Evolutionary conservation across 1,140 invertebrate genomes (phyloP), one percentile per base, ranked within the genome.

Genomic region (Hyphantria cunea): DNA sequence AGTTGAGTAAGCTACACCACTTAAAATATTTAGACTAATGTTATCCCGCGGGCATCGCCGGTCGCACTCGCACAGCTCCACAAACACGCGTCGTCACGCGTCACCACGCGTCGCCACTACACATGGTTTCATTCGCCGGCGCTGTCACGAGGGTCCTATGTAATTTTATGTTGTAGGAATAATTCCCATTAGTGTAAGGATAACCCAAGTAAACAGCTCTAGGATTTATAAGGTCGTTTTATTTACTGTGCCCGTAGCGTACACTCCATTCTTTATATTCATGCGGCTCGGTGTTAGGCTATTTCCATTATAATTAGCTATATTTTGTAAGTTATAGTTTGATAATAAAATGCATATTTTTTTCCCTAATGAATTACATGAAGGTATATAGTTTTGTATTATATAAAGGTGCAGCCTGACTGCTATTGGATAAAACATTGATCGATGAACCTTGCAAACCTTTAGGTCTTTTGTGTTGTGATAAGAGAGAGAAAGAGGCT

Each of bases 91-190:
- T 5, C 17, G 5, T 5, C 17, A 25, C 17, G 5, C 17, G n/a
- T 48, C 42, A 17, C 7, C 17, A 53, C 31, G 44, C 37, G n/a
- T n/a, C n/a, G n/a, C n/a, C n/a, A n/a, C 15, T 34, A 51, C 56
- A 60, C 25, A 6, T 13, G 14, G 37, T 12, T 17, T 14, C n/a
- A 39, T 49, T 56, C 33, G 48, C 41, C 25, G 34, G 60, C 65
- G 66, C 37, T 66, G 69, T 66, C 61, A 66, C 59, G 55, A 37
- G 53, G 70, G 66, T 52, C 44, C 71, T 62, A 33, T 79, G 65
- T 83, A 71, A 79, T 82, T 84, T 81, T 84, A 82, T 79, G 76
- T 80, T 86, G 75, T 86, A 86, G 83, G 74, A 74, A 76, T 85
- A 85, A 85, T 83, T 85, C 72, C 82, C 78, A 55, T 63, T 82